phyloP scores from a whole-genome alignment of 2,888 invertebrate species.

The Lepidonotus clava region DNA sequence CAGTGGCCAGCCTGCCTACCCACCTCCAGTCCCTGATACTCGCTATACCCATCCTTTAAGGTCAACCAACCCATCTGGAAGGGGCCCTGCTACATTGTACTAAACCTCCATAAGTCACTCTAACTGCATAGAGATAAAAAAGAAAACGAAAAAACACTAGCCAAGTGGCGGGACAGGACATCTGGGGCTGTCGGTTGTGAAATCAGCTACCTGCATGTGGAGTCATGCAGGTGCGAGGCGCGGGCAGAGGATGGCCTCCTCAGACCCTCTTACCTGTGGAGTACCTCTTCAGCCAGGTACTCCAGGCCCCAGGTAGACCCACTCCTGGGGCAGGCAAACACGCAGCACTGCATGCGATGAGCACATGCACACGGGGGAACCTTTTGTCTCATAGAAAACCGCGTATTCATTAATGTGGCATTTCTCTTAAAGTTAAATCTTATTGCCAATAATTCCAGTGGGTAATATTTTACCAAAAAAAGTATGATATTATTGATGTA shows the following conservation, averaged over 20 bases:
- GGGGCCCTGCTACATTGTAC: too few relatives aligned
- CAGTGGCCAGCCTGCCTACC: not conserved
- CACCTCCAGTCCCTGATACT: not conserved
- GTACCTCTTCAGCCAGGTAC: constrained; percentile 22
- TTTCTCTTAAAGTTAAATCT: too few relatives aligned
- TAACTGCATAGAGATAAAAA: too few relatives aligned
- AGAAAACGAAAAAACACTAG: too few relatives aligned
- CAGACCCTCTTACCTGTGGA: constrained; percentile 29
- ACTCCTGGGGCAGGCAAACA: not conserved
- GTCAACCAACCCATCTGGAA: not conserved
- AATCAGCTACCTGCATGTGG: not conserved
- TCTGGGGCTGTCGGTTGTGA: not conserved
- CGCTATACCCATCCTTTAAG: not conserved
- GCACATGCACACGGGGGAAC: too few relatives aligned
- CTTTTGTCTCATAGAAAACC: too few relatives aligned
- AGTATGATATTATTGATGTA: too few relatives aligned
- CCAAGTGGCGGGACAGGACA: not conserved
- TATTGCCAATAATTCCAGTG: too few relatives aligned
- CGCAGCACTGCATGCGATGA: not conserved
- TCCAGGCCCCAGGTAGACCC: not conserved
- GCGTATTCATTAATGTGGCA: too few relatives aligned
- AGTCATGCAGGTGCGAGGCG: not conserved
- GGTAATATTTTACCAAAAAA: too few relatives aligned
- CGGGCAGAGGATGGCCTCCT: not conserved
- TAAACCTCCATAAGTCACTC: too few relatives aligned